Percentiles rank a stretch among this genome's conserved stretches.
These are phyloP conservation scores for Sicus ferrugineus DNA, from an alignment of 2,888 invertebrate species.

Conservation along the genomic window DNA sequence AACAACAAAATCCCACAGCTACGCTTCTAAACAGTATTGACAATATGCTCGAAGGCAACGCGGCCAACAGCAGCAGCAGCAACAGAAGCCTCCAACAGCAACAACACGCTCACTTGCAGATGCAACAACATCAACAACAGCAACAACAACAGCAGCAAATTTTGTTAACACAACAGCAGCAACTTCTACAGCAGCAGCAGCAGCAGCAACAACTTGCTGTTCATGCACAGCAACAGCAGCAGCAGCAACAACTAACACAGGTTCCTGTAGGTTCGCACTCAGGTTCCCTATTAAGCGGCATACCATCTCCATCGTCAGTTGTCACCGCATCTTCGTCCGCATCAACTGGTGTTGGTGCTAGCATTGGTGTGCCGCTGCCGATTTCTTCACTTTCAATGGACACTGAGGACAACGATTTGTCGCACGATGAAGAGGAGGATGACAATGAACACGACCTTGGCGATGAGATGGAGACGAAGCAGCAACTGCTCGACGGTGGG, in stretches of 20 bases:
- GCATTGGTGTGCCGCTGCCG: slow-evolving; percentile 32
- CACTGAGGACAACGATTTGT: slow-evolving; percentile 56
- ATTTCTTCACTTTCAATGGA: slow-evolving; percentile 49
- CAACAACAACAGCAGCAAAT: slow-evolving; percentile 36
- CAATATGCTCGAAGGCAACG: slow-evolving; percentile 41
- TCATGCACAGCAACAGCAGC: slow-evolving; percentile 38
- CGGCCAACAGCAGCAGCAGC: slow-evolving; percentile 38
- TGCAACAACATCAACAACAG: slow-evolving; percentile 42
- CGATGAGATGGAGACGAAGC: slow-evolving; percentile 57
- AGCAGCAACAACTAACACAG: slow-evolving; percentile 36
- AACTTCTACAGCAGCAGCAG: slow-evolving; percentile 33
- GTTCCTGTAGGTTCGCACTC: slow-evolving; percentile 34
- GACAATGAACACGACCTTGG: slow-evolving; percentile 54
- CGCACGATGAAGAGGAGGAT: slow-evolving; percentile 56
- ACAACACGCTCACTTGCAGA: slow-evolving; percentile 39
- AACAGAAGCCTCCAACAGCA: slow-evolving; percentile 30
- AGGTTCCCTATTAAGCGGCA: slow-evolving; percentile 30
- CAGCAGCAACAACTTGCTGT: slow-evolving; percentile 37
- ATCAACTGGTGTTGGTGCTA: slow-evolving; percentile 33
- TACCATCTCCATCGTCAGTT: slow-evolving; percentile 28
- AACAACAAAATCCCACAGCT: slow-evolving; percentile 40
- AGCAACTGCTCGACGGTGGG: slow-evolving; percentile 59
- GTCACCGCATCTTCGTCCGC: slow-evolving; percentile 13
- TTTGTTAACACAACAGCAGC: slow-evolving; percentile 38
- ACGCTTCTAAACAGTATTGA: slow-evolving; percentile 47